Percentiles rank a stretch among this genome's conserved stretches.
Evolutionary conservation across 2,888 invertebrate species (phyloP).

Genomic region (Sylvicola cinctus): DNA sequence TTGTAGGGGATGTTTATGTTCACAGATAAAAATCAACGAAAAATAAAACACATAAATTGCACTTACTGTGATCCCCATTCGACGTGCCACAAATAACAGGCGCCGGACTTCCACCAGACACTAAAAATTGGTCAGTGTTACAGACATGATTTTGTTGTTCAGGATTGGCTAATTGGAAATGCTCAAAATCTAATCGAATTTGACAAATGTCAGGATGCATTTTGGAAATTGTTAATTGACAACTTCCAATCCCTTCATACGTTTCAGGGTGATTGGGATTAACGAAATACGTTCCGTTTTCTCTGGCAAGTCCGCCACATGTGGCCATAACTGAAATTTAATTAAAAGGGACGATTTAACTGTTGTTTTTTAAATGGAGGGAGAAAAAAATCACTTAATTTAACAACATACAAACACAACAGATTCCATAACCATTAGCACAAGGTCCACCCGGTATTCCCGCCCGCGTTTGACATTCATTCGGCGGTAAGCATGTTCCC

Average conservation of each 20-base stretch:
- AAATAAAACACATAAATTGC: not conserved
- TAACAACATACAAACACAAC: constrained; percentile 20
- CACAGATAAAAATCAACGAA: not conserved
- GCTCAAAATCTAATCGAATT: constrained; percentile 60
- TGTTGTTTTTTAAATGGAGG: not conserved
- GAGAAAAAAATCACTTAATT: constrained; percentile 2
- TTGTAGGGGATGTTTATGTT: too few species aligned
- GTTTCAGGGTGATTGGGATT: constrained; percentile 56
- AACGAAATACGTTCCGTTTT: constrained; percentile 74
- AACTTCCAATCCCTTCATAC: constrained; percentile 62
- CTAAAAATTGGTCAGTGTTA: constrained; percentile 66
- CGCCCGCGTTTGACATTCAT: constrained; percentile 49
- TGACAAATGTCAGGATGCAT: constrained; percentile 63
- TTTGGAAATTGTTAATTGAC: constrained; percentile 64
- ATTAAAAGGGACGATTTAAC: not conserved
- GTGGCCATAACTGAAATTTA: constrained; percentile 43
- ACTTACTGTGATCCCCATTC: constrained; percentile 61
- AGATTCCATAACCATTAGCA: constrained; percentile 32
- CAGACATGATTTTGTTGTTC: constrained; percentile 58
- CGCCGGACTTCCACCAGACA: constrained; percentile 60
- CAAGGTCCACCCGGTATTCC: constrained; percentile 60
- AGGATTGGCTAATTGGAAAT: constrained; percentile 55
- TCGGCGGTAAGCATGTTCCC: constrained; percentile 53
- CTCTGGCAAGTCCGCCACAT: constrained; percentile 55
- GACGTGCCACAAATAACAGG: constrained; percentile 66